Evolutionary conservation across 1,140 invertebrate genomes (phyloP), one percentile per base, ranked within the genome.

Genomic region (Drosophila orena): DNA sequence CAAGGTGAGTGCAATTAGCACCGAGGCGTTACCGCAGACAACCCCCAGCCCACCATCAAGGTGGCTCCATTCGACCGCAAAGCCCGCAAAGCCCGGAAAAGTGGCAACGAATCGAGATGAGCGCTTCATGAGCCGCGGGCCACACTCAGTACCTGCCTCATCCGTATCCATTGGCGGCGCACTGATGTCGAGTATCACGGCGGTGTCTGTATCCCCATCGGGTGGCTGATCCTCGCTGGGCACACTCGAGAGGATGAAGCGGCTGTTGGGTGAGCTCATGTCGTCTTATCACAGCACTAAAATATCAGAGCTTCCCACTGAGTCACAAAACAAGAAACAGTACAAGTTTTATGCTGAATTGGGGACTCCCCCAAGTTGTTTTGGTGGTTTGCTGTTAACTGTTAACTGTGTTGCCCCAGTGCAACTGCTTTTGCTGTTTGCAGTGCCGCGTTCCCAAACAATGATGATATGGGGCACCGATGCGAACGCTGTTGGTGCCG

Each of bases 141-240:
- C n/a, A 22, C 52, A 55, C 15, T 17, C 59, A 84, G 81, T 85
- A 84, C 81, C 81, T 84, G 81, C 81, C 81, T 85, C 59, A 49
- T 62, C 71, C 79, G 58, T 66, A 49, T 35, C 62, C 55, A 40
- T 52, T 61, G 43, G 52, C 58, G 43, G 52, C 58, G 17, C 27
- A 34, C 46, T 17, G 10, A 35, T 44, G 14, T 65, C 43, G 42
- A 55, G 60, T 17, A 60, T 40, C 11, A 30, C 14, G 0, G 24
- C 35, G 30, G 11, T 49, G 8, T 53, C 17, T 17, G 14, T 5
- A 5, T 20, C 10, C 5, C 7, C 43, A 10, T 38, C 27, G n/a
- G 12, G 14, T 0, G 17, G 10, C 15, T 27, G 20, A 24, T 74
- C 46, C 4, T 54, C 14, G 8, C 2, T 24, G 37, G 40, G 7